Evolutionary conservation across 2,113 vertebrate species (phyloP).

Genomic region (Perca flavescens): DNA sequence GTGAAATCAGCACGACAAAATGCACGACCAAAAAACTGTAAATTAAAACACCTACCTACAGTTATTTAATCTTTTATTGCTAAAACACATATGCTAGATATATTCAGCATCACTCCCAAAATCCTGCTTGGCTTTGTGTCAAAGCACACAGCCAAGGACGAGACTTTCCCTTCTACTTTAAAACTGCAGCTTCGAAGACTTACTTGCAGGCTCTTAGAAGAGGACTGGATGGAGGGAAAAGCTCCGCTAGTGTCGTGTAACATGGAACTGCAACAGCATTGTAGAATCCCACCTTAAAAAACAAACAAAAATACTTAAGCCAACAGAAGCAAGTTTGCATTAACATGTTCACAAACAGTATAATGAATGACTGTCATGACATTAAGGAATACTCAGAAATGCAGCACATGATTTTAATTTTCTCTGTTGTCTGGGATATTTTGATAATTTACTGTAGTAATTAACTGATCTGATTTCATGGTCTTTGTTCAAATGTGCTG

Average conservation of each 20-base stretch:
- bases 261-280: conserved; percentile 97
- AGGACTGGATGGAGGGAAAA: conserved; percentile 91
- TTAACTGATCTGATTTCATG: background rate
- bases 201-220: conserved; percentile 94
- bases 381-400: background rate
- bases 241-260: conserved; percentile 92
- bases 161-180: background rate
- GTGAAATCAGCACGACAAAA: background rate
- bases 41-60: background rate
- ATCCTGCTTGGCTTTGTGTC: background rate
- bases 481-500: background rate
- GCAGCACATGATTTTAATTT: background rate
- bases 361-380: background rate
- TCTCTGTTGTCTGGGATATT: background rate
- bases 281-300: conserved; percentile 95
- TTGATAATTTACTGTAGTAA: background rate
- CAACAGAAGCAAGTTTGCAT: background rate
- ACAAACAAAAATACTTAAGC: background rate
- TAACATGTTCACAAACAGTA: background rate
- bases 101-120: background rate
- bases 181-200: conserved; percentile 33
- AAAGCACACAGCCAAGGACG: background rate
- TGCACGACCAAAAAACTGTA: background rate
- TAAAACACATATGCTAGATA: background rate
- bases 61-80: background rate